Base-by-base conservation (phyloP, 2,113 vertebrate genomes). In the Leucosticte australis region DNA sequence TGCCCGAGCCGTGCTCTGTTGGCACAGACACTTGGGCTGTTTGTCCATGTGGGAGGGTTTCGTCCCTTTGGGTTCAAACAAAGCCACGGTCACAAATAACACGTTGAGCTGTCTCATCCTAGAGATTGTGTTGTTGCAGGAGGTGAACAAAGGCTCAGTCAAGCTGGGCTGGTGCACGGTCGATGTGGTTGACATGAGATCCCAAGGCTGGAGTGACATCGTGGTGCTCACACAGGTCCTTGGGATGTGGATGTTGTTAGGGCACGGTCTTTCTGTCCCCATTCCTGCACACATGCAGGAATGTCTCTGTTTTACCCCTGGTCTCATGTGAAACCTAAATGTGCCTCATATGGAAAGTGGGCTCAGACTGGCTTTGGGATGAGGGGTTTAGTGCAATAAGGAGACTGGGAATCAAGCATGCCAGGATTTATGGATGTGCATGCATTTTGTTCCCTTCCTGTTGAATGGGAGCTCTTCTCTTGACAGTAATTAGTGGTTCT, bases 201-300 rank as follows among this genome's bases (percentile, higher is more conserved):
- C 63, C 39, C 26, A 4, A 35, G 87, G 76, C 80, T 91, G 82
- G 27, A 33, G 75, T 20, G 10, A 15, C 0, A 1, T 26, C 4
- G n/a, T 52, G 73, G 24, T 78, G 65, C 64, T 1, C 60, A 7
- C 19, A 3, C 8, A 15, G 59, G 6, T 77, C 68, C 50, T 55
- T 59, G 63, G n/a, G 47, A 2, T 55, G 42, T 41, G 63, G 22
- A 11, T 27, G 4, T 59, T 7, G 1, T 42, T 57, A 33, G 78
- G 68, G 59, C 33, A 44, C 0, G 0, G 31, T 77, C 35, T 53
- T 62, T 19, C 28, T 73, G 6, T 63, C 33, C 37, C 33, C 4
- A 0, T 2, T 37, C 37, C 17, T 19, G 64, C 65, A 11, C 0
- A 0, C 18, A 4, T 9, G 19, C 49, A 57, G 57, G 49, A 50